Conservation (phyloP, 1,140 invertebrate genomes). For the Colletes latitarsis region DNA sequence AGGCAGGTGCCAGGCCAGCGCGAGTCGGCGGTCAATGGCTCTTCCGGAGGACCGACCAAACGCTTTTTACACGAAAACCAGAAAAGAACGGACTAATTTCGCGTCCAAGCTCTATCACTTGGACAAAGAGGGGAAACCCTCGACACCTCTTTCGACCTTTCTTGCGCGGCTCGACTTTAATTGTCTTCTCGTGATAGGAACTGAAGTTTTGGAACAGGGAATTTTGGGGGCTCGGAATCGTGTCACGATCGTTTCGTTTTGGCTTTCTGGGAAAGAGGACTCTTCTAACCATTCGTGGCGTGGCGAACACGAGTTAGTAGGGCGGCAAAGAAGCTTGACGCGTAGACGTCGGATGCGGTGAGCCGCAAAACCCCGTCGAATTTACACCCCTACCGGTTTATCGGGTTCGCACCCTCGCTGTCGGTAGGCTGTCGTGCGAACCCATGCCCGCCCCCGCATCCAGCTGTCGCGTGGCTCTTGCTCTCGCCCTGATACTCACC, state of each 20-base stretch:
- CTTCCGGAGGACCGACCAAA: conserved; percentile 37
- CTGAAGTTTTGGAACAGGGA: neutral
- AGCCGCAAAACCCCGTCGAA: conserved; percentile 66
- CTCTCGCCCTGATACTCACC: conserved; percentile 42
- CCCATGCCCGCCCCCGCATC: conserved; percentile 43
- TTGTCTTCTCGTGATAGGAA: conserved; percentile 30
- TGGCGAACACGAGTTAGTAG: neutral
- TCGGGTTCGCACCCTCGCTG: conserved; percentile 76
- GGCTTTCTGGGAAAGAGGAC: neutral
- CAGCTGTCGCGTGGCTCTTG: conserved; percentile 68
- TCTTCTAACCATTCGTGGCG: conserved; percentile 14
- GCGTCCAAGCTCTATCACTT: conserved; percentile 60
- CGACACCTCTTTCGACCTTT: conserved; percentile 5
- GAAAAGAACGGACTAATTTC: conserved; percentile 65
- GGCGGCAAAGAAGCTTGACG: conserved; percentile 55
- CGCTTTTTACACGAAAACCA: conserved; percentile 64
- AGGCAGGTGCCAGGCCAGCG: conserved; percentile 61
- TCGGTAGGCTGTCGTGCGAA: conserved; percentile 61
- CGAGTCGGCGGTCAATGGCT: conserved; percentile 55
- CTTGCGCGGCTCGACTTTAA: conserved; percentile 41
- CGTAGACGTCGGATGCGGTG: conserved; percentile 77
- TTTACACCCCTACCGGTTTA: conserved; percentile 71
- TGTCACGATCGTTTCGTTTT: too few relatives aligned
- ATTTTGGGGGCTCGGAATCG: neutral
- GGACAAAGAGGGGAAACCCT: conserved; percentile 5